Percentiles rank a stretch among this genome's conserved stretches.
Evolutionary conservation across 2,797 vertebrate genomes (phyloP).

Genomic region (Pangasius macronema): DNA sequence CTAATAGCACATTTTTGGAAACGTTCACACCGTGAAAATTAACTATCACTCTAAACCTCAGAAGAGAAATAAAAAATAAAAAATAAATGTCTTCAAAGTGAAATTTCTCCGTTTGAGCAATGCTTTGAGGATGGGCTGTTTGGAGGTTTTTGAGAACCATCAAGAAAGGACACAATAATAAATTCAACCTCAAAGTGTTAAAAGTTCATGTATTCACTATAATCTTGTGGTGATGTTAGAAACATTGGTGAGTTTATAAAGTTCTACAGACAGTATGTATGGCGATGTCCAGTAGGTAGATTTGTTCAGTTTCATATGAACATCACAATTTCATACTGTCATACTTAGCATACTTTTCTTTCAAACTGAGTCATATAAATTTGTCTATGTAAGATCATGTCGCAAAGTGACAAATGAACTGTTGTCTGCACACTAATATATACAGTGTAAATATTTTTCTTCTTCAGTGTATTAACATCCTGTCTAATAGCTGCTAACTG

Average conservation of each 20-base stretch:
- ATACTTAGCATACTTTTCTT: not conserved
- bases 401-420: not conserved
- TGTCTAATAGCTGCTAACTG: no score
- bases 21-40: not conserved
- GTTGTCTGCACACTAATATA: not conserved
- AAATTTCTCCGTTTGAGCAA: not conserved
- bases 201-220: not conserved
- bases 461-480: no score
- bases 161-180: not conserved
- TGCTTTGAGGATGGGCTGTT: not conserved
- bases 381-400: no score
- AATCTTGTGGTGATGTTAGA: no score
- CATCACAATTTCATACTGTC: not conserved
- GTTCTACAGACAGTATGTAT: no score
- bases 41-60: not conserved
- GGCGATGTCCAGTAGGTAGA: no score
- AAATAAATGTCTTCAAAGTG: not conserved
- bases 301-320: not conserved
- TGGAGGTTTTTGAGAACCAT: not conserved
- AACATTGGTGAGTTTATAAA: not conserved
- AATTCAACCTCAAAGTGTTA: not conserved
- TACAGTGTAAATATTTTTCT: no score
- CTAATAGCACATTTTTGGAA: constrained; percentile 10
- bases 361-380: not conserved
- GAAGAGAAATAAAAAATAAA: not conserved